Percentiles rank a stretch among this genome's conserved stretches.
Evolutionary conservation across 2,113 vertebrate genomes (phyloP).

Genomic region (Pithys albifrons): DNA sequence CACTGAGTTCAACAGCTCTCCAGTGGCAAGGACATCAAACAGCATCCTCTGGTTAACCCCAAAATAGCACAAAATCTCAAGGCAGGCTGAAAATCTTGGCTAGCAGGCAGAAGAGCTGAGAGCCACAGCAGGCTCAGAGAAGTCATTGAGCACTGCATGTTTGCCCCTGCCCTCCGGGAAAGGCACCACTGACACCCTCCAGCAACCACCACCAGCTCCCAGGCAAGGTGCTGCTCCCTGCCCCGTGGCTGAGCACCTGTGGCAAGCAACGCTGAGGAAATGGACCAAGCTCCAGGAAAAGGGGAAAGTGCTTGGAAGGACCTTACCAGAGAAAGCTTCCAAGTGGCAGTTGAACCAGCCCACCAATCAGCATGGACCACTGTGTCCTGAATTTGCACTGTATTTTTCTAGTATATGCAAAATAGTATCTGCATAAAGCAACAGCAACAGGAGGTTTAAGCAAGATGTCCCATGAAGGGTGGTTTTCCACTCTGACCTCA

Average conservation of each 20-base stretch:
- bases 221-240: accelerated
- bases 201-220: not conserved
- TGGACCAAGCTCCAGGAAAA: not conserved
- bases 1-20: not conserved
- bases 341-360: not conserved
- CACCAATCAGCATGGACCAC: not conserved
- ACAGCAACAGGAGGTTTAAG: not conserved
- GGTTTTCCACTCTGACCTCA: not conserved
- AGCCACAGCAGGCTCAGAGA: not conserved
- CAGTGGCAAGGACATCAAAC: not conserved
- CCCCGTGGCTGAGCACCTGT: accelerated
- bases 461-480: not conserved
- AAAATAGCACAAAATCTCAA: not conserved
- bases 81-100: not conserved
- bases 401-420: not conserved
- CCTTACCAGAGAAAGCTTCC: accelerated
- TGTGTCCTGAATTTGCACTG: accelerated
- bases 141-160: accelerated
- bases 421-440: not conserved
- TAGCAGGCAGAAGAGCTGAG: not conserved
- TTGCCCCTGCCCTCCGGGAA: not conserved
- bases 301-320: not conserved
- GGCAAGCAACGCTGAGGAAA: not conserved
- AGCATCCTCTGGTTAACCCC: accelerated
- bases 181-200: not conserved